phyloP scores from a whole-genome alignment of 92 coral and sea anemone species.

The Umimayanthus kanabou region DNA sequence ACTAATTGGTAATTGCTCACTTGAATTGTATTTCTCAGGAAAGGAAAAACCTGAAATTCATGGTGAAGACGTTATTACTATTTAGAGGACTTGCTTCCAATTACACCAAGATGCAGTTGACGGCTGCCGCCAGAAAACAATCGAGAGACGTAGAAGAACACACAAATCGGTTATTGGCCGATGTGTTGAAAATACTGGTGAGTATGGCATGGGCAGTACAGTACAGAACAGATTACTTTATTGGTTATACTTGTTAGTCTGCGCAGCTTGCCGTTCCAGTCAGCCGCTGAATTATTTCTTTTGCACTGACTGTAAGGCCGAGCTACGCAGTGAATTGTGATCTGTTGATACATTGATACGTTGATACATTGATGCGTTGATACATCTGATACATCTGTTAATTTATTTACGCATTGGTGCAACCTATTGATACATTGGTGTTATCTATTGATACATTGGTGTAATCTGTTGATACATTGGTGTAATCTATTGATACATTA shows the following conservation, averaged over 20 bases:
- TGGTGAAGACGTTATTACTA: background rate
- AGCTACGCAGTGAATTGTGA: background rate
- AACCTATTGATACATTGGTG: too few relatives aligned
- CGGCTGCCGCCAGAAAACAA: background rate
- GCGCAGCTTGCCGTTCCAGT: too few relatives aligned
- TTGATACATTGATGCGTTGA: too few relatives aligned
- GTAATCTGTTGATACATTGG: too few relatives aligned
- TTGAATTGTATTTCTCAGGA: background rate
- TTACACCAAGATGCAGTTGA: background rate
- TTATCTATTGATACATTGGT: too few relatives aligned
- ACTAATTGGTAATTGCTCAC: background rate
- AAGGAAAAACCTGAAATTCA: slow-evolving; percentile 3
- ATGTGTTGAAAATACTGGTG: background rate
- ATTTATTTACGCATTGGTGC: too few relatives aligned
- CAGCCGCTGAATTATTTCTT: too few relatives aligned
- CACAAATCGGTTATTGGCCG: background rate
- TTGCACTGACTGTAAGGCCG: too few relatives aligned
- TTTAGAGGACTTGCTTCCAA: background rate
- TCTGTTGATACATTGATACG: too few relatives aligned
- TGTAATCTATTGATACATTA: too few relatives aligned
- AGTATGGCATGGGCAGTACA: background rate
- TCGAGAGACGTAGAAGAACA: background rate
- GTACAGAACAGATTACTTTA: background rate
- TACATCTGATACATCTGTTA: too few relatives aligned
- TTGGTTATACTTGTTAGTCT: background rate